phyloP scores from a whole-genome alignment of 2,113 vertebrate genomes.

The Aldabrachelys gigantea region DNA sequence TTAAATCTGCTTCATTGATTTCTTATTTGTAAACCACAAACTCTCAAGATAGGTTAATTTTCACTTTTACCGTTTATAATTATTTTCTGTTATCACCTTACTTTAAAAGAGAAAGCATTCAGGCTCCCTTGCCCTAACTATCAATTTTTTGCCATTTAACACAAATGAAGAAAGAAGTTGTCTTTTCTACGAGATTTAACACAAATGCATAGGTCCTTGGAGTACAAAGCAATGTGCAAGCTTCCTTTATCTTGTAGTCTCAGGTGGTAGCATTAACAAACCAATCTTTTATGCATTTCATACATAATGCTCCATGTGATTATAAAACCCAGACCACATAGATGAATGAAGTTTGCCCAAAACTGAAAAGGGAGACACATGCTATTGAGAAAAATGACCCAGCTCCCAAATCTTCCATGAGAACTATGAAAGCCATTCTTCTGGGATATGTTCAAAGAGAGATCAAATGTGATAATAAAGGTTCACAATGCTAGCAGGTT shows the following conservation, averaged over 20 bases:
- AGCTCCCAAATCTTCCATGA: conserved; percentile 18
- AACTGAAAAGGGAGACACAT: conserved; percentile 30
- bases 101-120: conserved; percentile 61
- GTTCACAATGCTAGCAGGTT: conserved; percentile 66
- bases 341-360: conserved; percentile 32
- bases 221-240: conserved; percentile 32
- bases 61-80: conserved; percentile 75
- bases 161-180: conserved; percentile 63
- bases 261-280: conserved; percentile 37
- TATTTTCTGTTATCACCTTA: conserved; percentile 70
- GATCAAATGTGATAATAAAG: conserved; percentile 74
- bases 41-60: conserved; percentile 75
- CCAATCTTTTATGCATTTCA: conserved; percentile 60
- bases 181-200: conserved; percentile 59
- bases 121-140: conserved; percentile 37
- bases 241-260: conserved; percentile 59
- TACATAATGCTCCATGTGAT: conserved; percentile 41
- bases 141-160: conserved; percentile 48
- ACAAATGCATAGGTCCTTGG: conserved; percentile 34
- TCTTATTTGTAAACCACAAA: conserved; percentile 72
- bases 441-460: conserved; percentile 52
- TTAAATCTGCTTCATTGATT: conserved; percentile 80
- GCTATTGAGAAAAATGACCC: conserved; percentile 14
- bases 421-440: conserved; percentile 53
- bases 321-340: conserved; percentile 44